Evolutionary conservation across 1,140 invertebrate genomes (phyloP), one percentile per base, ranked within the genome.

Genomic region (Lepidurus arcticus): DNA sequence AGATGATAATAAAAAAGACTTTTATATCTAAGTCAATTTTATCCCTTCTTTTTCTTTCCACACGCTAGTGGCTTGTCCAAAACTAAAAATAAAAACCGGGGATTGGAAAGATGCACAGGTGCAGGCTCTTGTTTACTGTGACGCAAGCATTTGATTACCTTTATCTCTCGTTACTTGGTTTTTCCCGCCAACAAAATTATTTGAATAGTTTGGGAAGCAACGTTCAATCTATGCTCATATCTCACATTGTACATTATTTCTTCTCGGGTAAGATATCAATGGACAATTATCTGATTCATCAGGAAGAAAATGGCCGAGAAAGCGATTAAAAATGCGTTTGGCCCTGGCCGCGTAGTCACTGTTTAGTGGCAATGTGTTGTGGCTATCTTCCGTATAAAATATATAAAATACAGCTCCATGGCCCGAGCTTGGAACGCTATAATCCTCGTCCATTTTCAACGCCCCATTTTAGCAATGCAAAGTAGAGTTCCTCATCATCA

Each of bases 401-500:
- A 7, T 65, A 65, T 65, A 65, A 65, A 65, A 65, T 65, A 65
- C 53, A 65, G 53, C 53, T 16, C 53, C 9, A 21, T 65, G 21
- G 53, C 53, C n/a, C 53, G n/a, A 65, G 53, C 53, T 16, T 65
- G n/a, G 53, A 65, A 65, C 53, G 53, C 53, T 65, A 65, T 65
- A 65, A 65, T 65, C 53, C 53, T 21, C 53, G 21, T 65, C 53
- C 53, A 65, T 65, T 65, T 65, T 21, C 53, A 65, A 65, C 53
- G 53, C 53, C 53, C 53, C 53, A 65, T 65, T 65, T 65, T 65
- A 65, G 53, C 53, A 65, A 65, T 65, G 53, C 53, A 65, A 65
- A 65, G 53, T 65, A 65, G 53, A 65, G 53, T 65, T 65, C 53
- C 53, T 65, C 53, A 65, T 65, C 53, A 65, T 65, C 53, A 65